A percentile compares a stretch with the other conserved stretches of the same genome.
Evolutionary conservation across 2,797 vertebrate genomes (phyloP).

Genomic region (Chelmon rostratus): DNA sequence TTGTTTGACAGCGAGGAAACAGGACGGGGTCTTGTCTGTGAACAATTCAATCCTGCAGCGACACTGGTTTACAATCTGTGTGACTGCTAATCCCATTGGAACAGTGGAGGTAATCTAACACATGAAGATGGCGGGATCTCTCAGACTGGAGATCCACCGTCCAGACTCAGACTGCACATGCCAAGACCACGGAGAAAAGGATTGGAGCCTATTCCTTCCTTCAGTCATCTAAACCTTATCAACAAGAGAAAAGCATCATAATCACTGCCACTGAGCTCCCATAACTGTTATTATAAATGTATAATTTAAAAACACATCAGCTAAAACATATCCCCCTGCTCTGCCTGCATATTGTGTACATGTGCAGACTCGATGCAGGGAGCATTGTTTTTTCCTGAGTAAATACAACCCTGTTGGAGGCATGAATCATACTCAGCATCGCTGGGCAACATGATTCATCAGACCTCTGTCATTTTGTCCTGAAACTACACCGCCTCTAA

Average conservation of each 20-base stretch:
- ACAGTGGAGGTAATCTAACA: conserved; percentile 65
- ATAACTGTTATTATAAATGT: conserved; percentile 5
- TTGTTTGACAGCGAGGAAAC: conserved; percentile 9
- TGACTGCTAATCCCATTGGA: conserved; percentile 71
- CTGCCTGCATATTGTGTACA: conserved; percentile 23
- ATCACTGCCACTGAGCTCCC: conserved; percentile 14
- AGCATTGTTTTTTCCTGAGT: conserved; percentile 50
- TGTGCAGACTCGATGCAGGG: conserved; percentile 29
- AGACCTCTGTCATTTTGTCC: conserved; percentile 69
- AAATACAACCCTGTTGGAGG: conserved; percentile 58
- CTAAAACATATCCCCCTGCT: conserved; percentile 23
- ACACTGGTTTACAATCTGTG: conserved; percentile 65
- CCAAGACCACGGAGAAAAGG: conserved; percentile 31
- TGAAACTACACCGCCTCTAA: conserved; percentile 49
- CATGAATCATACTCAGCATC: conserved; percentile 71
- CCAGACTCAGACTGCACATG: conserved; percentile 19
- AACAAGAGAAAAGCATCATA: conserved; percentile 20
- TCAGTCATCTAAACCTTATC: conserved; percentile 36
- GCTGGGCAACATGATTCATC: conserved; percentile 75
- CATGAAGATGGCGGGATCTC: conserved; percentile 41
- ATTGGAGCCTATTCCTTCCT: conserved; percentile 36
- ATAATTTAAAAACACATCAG: conserved; percentile 1
- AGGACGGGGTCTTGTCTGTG: conserved; percentile 42
- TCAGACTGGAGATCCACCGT: conserved; percentile 22
- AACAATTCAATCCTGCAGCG: conserved; percentile 53